Percentiles rank a stretch among this genome's conserved stretches.
phyloP scores from a whole-genome alignment of 2,113 vertebrate species.

The Dasypus novemcinctus region DNA sequence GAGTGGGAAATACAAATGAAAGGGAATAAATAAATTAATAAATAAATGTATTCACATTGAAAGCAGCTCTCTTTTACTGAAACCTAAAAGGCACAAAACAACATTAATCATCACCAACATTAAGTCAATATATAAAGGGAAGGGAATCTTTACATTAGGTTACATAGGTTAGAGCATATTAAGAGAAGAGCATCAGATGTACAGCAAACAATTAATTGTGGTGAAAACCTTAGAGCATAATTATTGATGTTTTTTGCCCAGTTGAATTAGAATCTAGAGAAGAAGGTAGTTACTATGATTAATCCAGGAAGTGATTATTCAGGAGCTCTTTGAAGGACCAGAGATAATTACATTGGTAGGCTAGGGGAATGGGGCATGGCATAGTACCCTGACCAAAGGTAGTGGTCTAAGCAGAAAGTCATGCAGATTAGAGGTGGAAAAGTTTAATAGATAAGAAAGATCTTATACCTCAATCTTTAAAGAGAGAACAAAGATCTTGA shows the following conservation, averaged over 20 bases:
- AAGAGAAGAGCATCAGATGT: not conserved
- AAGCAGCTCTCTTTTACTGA: not conserved
- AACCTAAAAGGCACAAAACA: not conserved
- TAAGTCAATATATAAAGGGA: not conserved
- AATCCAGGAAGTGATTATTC: not conserved
- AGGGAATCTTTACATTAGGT: not conserved
- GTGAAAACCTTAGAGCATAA: not conserved
- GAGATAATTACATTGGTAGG: not conserved
- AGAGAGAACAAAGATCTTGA: not conserved
- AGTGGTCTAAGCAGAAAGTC: not conserved
- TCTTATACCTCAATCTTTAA: not conserved
- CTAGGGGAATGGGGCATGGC: not conserved
- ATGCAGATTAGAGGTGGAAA: not conserved
- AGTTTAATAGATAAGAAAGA: not conserved
- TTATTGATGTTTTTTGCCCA: not conserved
- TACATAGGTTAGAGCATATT: not conserved
- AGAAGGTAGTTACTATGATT: not conserved
- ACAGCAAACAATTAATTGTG: not conserved
- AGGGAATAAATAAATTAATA: not conserved
- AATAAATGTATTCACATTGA: not conserved
- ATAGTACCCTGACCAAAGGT: not conserved
- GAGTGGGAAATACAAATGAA: not conserved
- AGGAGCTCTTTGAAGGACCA: not conserved
- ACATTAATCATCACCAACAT: not conserved
- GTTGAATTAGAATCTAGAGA: not conserved